Evolutionary conservation across 2,888 invertebrate genomes (phyloP), one percentile per base, ranked within the genome.

Genomic region (Drosophila borborema): DNA sequence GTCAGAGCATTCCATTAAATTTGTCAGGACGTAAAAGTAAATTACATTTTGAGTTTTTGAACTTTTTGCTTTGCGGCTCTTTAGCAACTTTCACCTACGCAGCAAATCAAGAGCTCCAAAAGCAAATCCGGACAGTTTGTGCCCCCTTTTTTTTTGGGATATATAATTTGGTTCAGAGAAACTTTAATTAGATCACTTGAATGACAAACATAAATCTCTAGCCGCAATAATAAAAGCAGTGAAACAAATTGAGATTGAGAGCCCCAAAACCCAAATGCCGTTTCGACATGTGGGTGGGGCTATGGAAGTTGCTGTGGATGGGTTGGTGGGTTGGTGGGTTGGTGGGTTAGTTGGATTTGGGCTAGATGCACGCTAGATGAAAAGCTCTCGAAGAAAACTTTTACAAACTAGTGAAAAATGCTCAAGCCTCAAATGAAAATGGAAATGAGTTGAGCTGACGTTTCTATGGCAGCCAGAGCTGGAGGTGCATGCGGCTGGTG

Each of bases 171-270:
- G 80, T 54, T 40, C 60, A 55, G 49, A 76, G 72, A 81, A 86
- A 86, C 82, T 86, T 86, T 86, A 86, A 86, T 86, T 86, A 86
- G 86, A 88, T 90, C 83, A 81, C 76, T 90, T 72, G 68, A 90
- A 82, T 77, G 81, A 74, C 86, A 79, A 75, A 86, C 77, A 82
- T 86, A 82, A 90, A 86, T 88, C 86, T 79, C 72, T 75, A 77
- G 71, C 86, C 81, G 86, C 85, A 86, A 82, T 86, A 89, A 85
- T 82, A 89, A 89, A 85, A 58, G 64, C 74, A 63, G 75, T 48
- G 74, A 76, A 81, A 77, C 74, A 84, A 87, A 81, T 77, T 81
- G 79, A 71, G 72, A 81, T 72, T 74, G 80, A 70, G 63, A 55
- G 51, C 23, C 23, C 18, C 38, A 1, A 59, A 67, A 34, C 36